A percentile compares a stretch with the other conserved stretches of the same genome.
phyloP scores from a whole-genome alignment of 1,140 invertebrate species.

The Drosophila aff. region DNA sequence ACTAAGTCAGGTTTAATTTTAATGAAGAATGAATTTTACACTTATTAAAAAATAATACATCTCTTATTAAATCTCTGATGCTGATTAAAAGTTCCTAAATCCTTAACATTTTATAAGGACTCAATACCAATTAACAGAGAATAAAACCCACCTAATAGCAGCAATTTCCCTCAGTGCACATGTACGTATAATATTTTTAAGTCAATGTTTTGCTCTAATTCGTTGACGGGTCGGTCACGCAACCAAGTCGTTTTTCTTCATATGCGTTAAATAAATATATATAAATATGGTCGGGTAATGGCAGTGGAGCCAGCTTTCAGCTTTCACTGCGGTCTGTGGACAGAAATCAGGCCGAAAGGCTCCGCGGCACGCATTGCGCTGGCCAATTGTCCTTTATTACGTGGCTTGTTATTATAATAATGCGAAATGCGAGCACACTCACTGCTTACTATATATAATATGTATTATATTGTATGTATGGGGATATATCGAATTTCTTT shows the following conservation, averaged over 20 bases:
- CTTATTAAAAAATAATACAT: background rate
- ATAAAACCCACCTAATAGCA: background rate
- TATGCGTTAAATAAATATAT: slow-evolving; percentile 70
- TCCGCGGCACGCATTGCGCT: slow-evolving; percentile 47
- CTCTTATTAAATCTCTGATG: background rate
- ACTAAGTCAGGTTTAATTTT: background rate
- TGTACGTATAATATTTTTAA: slow-evolving; percentile 41
- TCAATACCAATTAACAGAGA: background rate
- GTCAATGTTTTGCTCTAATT: slow-evolving; percentile 68
- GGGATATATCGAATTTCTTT: slow-evolving; percentile 34
- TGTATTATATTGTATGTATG: background rate
- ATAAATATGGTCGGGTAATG: slow-evolving; percentile 37
- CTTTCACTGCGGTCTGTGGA: slow-evolving; percentile 41
- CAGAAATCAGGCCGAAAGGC: slow-evolving; percentile 42
- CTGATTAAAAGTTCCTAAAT: too few relatives aligned
- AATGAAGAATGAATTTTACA: background rate
- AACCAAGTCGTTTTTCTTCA: slow-evolving; percentile 76
- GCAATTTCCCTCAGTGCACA: slow-evolving; percentile 14
- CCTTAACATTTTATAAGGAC: too few relatives aligned
- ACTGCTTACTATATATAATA: slow-evolving; percentile 1
- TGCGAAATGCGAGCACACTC: slow-evolving; percentile 42
- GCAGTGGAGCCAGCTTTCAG: slow-evolving; percentile 33
- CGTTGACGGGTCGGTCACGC: slow-evolving; percentile 64
- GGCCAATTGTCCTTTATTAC: slow-evolving; percentile 66
- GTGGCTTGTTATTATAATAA: slow-evolving; percentile 70